Percentiles rank a stretch among this genome's conserved stretches.
Conservation (phyloP, 2,113 vertebrate genomes). For the Syngnathoides biaculeatus region DNA sequence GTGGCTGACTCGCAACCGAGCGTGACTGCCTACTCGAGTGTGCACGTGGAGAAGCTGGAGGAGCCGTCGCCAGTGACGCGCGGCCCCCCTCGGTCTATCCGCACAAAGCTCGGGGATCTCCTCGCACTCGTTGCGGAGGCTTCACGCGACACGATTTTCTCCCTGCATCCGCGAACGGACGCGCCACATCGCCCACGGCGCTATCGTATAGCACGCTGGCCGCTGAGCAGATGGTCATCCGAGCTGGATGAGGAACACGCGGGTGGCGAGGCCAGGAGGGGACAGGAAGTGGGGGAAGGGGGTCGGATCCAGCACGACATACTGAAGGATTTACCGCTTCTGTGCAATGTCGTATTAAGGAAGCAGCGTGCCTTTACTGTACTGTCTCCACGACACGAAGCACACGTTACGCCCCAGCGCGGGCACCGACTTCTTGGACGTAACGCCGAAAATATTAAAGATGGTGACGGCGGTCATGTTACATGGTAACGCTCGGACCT, state of each 20-base stretch:
- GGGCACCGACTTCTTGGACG: background rate
- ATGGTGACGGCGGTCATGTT: constrained; percentile 1
- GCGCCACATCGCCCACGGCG: constrained; percentile 16
- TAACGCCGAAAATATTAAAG: constrained; percentile 3
- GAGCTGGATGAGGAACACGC: constrained; percentile 21
- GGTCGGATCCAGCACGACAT: constrained; percentile 8
- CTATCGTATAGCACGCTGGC: constrained; percentile 21
- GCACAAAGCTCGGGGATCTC: constrained; percentile 33
- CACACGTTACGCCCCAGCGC: background rate
- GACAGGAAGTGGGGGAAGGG: constrained; percentile 27
- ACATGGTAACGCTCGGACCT: constrained; percentile 35
- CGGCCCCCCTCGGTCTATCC: constrained; percentile 42
- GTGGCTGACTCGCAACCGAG: constrained; percentile 46
- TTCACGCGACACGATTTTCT: background rate
- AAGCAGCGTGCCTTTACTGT: constrained; percentile 9
- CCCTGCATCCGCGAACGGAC: background rate
- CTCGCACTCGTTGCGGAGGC: constrained; percentile 13
- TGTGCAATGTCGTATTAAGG: constrained; percentile 30
- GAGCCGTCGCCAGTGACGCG: constrained; percentile 38
- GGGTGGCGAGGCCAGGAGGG: constrained; percentile 13
- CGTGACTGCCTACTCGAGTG: constrained; percentile 43
- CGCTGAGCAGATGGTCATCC: constrained; percentile 44
- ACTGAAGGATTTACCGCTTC: constrained; percentile 27
- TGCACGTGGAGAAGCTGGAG: constrained; percentile 30
- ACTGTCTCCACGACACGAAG: constrained; percentile 4